These are phyloP conservation scores for Oncorhynchus nerka DNA, from an alignment of 2,113 vertebrate species.

Conservation along the genomic window DNA sequence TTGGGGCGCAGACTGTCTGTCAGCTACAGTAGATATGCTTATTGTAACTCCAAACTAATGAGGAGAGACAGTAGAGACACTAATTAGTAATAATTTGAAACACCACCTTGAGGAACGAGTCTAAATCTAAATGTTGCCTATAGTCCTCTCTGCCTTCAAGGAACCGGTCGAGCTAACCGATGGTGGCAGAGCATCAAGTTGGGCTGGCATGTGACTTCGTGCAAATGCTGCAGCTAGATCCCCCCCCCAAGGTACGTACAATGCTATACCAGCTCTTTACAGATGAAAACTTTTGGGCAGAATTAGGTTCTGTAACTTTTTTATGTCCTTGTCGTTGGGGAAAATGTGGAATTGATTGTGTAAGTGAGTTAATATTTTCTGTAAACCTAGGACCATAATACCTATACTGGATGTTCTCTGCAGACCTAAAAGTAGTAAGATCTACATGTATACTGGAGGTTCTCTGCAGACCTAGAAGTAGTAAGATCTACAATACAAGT, in stretches of 20 bases:
- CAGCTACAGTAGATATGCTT: slow-evolving; percentile 46
- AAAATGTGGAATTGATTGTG: neutral
- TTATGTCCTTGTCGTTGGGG: slow-evolving; percentile 34
- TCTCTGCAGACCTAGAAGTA: too few species aligned
- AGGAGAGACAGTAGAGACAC: slow-evolving; percentile 60
- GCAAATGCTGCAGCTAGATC: slow-evolving; percentile 28
- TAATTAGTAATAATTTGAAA: slow-evolving; percentile 70
- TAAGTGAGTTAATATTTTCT: neutral
- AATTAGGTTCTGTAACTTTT: neutral
- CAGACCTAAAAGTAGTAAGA: too few species aligned
- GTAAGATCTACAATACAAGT: too few species aligned
- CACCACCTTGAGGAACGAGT: slow-evolving; percentile 53
- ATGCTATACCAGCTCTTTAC: neutral
- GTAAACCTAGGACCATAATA: too few species aligned
- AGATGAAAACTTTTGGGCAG: slow-evolving; percentile 37
- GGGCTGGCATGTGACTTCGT: slow-evolving; percentile 47
- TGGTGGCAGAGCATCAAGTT: slow-evolving; percentile 57
- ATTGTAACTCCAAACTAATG: slow-evolving; percentile 63
- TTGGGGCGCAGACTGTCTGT: slow-evolving; percentile 16
- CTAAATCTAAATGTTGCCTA: slow-evolving; percentile 39
- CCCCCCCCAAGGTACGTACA: slow-evolving; percentile 10
- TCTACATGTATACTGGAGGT: too few species aligned
- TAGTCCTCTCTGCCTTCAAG: slow-evolving; percentile 58
- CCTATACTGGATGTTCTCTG: too few species aligned
- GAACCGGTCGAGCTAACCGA: slow-evolving; percentile 56